Evolutionary conservation across 2,797 vertebrate genomes (phyloP).

Genomic region (Bufotes viridis): DNA sequence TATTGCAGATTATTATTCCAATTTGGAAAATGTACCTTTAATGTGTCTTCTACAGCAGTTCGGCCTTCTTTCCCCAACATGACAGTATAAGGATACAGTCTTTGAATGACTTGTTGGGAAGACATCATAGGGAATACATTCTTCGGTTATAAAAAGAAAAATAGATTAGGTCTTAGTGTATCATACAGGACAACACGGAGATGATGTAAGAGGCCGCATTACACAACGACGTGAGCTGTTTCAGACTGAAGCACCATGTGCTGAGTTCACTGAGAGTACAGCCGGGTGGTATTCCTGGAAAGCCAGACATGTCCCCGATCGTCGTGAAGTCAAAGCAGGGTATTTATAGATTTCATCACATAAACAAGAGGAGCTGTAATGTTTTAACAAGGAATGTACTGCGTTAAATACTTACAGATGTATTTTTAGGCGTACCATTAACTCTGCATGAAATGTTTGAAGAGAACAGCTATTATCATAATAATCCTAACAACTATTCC

Average conservation of each 20-base stretch:
- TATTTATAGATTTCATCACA: conserved; percentile 46
- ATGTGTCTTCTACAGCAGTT: conserved; percentile 84
- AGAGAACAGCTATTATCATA: conserved; percentile 30
- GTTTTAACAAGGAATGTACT: conserved; percentile 47
- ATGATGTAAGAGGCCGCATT: conserved; percentile 1
- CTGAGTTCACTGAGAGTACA: conserved; percentile 4
- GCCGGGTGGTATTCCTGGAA: conserved; percentile 30
- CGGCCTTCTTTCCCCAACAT: conserved; percentile 89
- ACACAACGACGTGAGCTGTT: background rate
- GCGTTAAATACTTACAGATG: conserved; percentile 39
- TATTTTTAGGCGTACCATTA: conserved; percentile 49
- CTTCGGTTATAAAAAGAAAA: conserved; percentile 71
- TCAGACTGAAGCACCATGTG: background rate
- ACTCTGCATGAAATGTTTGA: conserved; percentile 41
- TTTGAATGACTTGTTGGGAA: conserved; percentile 80
- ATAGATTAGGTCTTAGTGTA: background rate
- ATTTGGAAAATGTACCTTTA: conserved; percentile 81
- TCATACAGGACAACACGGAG: background rate
- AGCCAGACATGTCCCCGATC: background rate
- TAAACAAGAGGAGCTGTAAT: conserved; percentile 41
- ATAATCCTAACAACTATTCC: conserved; percentile 23
- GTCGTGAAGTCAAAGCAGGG: conserved; percentile 7
- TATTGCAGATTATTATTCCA: background rate
- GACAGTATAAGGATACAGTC: conserved; percentile 88
- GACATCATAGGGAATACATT: conserved; percentile 88